Conservation (phyloP, 2,113 vertebrate species). For the Rhodinocichla rosea region DNA sequence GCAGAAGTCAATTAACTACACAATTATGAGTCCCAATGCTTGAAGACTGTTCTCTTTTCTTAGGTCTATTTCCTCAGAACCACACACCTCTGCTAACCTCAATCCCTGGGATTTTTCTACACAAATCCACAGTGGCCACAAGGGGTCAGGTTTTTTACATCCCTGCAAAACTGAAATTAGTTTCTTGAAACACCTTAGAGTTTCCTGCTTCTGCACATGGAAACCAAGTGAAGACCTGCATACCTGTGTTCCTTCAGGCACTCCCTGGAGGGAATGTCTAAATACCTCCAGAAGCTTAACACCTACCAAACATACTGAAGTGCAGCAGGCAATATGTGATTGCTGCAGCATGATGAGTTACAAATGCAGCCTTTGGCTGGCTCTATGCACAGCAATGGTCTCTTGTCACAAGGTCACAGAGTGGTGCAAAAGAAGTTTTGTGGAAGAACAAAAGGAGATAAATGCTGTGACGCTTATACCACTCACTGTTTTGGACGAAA, state of each 20-base stretch:
- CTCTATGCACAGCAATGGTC: accelerated
- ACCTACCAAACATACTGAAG: background rate
- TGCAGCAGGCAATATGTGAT: accelerated
- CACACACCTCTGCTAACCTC: background rate
- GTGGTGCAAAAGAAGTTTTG: background rate
- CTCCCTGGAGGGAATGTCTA: background rate
- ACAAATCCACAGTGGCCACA: background rate
- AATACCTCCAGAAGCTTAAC: background rate
- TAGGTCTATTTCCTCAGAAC: background rate
- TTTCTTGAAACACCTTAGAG: background rate
- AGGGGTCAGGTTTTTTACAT: background rate
- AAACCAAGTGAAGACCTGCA: background rate
- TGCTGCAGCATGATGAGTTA: background rate
- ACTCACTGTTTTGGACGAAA: slow-evolving; percentile 84
- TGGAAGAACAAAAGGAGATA: background rate
- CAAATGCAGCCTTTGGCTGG: background rate
- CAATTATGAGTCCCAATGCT: background rate
- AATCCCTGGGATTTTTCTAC: accelerated
- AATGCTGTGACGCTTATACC: background rate
- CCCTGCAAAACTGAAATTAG: background rate
- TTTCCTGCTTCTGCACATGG: background rate
- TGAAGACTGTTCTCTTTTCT: background rate
- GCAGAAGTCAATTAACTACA: background rate
- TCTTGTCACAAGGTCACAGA: background rate
- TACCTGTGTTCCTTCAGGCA: accelerated